These are phyloP conservation scores for Onchidella celtica DNA, from an alignment of 2,888 invertebrate genomes.

Conservation along the genomic window DNA sequence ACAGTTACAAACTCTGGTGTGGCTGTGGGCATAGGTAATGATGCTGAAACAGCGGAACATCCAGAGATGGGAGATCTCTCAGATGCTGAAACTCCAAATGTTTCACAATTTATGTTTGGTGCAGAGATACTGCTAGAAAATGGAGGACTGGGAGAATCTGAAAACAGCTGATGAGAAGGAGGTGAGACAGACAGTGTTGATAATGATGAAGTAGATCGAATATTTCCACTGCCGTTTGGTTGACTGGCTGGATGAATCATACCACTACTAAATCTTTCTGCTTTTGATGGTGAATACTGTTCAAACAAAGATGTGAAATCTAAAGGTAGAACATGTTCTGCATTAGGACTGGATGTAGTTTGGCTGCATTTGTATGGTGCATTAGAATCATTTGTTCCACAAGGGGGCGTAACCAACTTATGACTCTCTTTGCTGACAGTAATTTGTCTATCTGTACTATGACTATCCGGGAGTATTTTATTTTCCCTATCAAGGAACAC, in stretches of 20 bases:
- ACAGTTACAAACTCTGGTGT: too few species aligned
- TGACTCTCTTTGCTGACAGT: too few species aligned
- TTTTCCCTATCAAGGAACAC: background rate
- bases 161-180: background rate
- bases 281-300: background rate
- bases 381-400: background rate
- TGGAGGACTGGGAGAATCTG: background rate
- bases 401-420: background rate
- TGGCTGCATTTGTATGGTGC: background rate
- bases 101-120: background rate
- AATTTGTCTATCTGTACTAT: background rate
- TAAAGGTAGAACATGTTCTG: background rate
- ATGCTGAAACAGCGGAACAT: background rate
- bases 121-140: background rate
- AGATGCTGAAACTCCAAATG: background rate
- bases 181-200: background rate
- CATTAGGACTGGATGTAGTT: conserved; percentile 23
- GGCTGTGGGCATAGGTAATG: too few species aligned
- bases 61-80: background rate
- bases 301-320: conserved; percentile 2
- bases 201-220: background rate
- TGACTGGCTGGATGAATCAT: background rate
- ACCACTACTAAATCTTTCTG: background rate
- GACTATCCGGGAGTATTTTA: background rate
- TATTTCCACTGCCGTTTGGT: background rate